A percentile compares a stretch with the other conserved stretches of the same genome.
phyloP scores from a whole-genome alignment of 1,140 invertebrate genomes.

The Helicoverpa zea region DNA sequence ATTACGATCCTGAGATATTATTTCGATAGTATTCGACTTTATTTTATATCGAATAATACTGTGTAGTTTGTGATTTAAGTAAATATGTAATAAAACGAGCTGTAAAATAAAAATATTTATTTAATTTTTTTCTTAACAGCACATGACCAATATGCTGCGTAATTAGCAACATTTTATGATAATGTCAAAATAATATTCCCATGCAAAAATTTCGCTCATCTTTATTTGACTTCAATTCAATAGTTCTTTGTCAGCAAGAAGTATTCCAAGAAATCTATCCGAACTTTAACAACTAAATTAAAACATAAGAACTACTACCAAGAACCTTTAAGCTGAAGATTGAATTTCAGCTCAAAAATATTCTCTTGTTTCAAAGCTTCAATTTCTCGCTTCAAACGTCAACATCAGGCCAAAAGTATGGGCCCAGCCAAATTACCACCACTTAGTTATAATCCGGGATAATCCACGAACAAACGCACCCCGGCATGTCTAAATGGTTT shows the following conservation, averaged over 20 bases:
- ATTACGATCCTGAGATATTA: not conserved
- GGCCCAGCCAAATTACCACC: slow-evolving; percentile 46
- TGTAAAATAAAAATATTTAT: no score
- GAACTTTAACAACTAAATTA: not conserved
- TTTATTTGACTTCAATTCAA: not conserved
- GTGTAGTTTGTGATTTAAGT: no score
- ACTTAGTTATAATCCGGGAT: slow-evolving; percentile 51
- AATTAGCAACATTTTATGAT: not conserved
- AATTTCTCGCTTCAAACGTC: not conserved
- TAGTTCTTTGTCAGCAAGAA: not conserved
- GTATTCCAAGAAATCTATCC: not conserved
- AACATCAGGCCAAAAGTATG: not conserved
- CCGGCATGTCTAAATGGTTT: slow-evolving; percentile 69
- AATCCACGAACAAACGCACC: slow-evolving; percentile 57
- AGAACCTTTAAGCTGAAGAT: not conserved
- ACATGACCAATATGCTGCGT: no score
- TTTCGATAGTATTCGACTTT: not conserved
- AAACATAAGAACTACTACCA: not conserved
- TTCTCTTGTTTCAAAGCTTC: not conserved
- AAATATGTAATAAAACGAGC: no score
- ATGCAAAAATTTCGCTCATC: not conserved
- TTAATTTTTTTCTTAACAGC: no score
- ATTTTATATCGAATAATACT: not conserved
- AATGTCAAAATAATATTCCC: not conserved
- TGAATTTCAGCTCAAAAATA: not conserved